Conservation (phyloP, 2,113 vertebrate genomes). For the Seriola dumerili region DNA sequence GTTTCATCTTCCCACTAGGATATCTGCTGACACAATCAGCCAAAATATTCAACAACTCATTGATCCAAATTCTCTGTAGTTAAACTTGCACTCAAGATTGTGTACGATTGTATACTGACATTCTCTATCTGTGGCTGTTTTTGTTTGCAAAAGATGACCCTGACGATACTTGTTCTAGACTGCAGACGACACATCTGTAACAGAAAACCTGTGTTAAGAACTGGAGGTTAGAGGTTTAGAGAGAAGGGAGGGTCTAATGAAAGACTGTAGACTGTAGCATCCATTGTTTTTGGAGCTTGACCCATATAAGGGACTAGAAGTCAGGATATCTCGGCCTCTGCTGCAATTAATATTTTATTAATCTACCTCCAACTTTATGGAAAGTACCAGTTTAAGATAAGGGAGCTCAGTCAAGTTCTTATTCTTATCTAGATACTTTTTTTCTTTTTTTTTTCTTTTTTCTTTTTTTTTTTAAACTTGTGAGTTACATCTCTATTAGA, state of each 20-base stretch:
- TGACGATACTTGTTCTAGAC: background rate
- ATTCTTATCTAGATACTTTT: background rate
- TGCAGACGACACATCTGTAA: background rate
- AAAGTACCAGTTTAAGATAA: background rate
- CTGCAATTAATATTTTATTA: background rate
- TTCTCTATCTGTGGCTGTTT: constrained; percentile 4
- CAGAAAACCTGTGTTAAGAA: background rate
- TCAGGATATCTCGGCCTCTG: background rate
- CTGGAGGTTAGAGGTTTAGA: background rate
- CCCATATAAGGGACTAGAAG: background rate
- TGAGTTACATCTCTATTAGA: background rate
- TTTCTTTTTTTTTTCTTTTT: no score
- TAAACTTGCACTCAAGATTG: constrained; percentile 12
- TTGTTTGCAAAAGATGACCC: background rate
- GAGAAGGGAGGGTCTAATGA: background rate
- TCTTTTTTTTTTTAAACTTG: no score
- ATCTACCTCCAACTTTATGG: background rate
- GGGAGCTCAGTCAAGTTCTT: background rate
- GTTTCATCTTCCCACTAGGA: constrained; percentile 2
- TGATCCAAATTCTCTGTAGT: constrained; percentile 24
- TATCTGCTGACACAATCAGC: constrained; percentile 20
- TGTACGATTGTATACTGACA: background rate
- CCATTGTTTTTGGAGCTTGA: constrained; percentile 8
- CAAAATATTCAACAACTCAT: constrained; percentile 24
- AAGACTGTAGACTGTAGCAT: background rate